Evolutionary conservation across 2,888 invertebrate genomes (phyloP).

Genomic region (Dicyrtoma fusca): DNA sequence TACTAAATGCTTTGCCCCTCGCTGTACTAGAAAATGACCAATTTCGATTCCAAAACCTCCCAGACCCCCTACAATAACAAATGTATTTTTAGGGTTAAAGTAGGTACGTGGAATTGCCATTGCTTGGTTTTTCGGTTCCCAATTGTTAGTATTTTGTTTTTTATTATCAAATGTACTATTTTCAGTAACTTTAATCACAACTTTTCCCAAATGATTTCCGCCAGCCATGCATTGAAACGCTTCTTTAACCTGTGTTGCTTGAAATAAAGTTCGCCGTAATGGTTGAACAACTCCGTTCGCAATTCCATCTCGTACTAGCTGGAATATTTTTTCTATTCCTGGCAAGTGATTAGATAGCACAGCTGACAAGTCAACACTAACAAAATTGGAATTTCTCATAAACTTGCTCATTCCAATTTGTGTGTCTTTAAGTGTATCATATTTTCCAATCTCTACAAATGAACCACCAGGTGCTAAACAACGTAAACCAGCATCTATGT

Average conservation of each 20-base stretch:
- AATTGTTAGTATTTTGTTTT: too few relatives aligned
- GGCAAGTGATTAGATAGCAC: conserved; percentile 76
- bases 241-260: conserved; percentile 69
- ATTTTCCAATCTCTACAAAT: conserved; percentile 73
- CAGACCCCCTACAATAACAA: conserved; percentile 64
- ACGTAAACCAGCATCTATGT: conserved; percentile 66
- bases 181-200: conserved; percentile 64
- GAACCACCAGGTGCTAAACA: conserved; percentile 68
- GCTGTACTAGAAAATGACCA: conserved; percentile 24
- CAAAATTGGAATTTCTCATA: conserved; percentile 93
- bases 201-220: too few relatives aligned
- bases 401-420: conserved; percentile 83
- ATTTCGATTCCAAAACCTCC: conserved; percentile 40
- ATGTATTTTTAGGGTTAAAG: conserved; percentile 64
- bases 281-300: conserved; percentile 71
- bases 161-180: too few relatives aligned
- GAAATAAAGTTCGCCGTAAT: conserved; percentile 68
- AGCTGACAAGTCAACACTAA: conserved; percentile 93
- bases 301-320: conserved; percentile 70
- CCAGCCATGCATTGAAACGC: conserved; percentile 74
- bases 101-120: conserved; percentile 63
- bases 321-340: too few relatives aligned
- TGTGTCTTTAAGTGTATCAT: conserved; percentile 59
- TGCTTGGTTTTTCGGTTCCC: conserved; percentile 54
- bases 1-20: conserved; percentile 21